These are phyloP conservation scores for Diorhabda carinulata DNA, from an alignment of 1,140 invertebrate genomes.

Conservation along the genomic window DNA sequence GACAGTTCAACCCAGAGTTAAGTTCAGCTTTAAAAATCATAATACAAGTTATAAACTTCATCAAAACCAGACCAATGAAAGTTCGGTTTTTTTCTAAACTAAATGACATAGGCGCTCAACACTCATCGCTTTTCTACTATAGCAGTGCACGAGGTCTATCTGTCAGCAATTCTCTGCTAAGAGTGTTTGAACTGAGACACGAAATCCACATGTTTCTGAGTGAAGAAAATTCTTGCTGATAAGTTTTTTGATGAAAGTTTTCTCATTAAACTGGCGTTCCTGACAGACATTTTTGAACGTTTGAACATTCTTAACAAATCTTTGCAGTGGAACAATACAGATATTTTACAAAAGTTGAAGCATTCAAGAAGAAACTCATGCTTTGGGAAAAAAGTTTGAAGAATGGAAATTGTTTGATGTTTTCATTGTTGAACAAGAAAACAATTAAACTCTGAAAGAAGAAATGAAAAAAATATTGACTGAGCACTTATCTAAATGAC, in stretches of 20 bases:
- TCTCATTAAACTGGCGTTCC: too few relatives aligned
- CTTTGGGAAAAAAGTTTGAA: neutral
- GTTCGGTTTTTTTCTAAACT: slow-evolving; percentile 21
- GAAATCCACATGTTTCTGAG: slow-evolving; percentile 28
- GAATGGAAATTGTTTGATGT: slow-evolving; percentile 5
- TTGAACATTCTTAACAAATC: slow-evolving; percentile 5
- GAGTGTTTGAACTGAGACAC: slow-evolving; percentile 26
- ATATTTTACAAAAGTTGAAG: slow-evolving; percentile 6
- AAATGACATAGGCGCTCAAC: slow-evolving; percentile 26
- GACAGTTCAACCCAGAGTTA: slow-evolving; percentile 12
- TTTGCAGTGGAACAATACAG: neutral
- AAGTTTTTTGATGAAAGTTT: neutral
- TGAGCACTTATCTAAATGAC: neutral
- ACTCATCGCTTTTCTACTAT: slow-evolving; percentile 23
- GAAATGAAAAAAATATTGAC: neutral
- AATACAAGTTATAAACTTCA: slow-evolving; percentile 28
- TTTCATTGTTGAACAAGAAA: neutral
- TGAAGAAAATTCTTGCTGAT: slow-evolving; percentile 9
- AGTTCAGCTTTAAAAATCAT: slow-evolving; percentile 18
- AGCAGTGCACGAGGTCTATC: slow-evolving; percentile 17
- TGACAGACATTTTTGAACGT: neutral
- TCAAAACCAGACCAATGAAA: slow-evolving; percentile 25
- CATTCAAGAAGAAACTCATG: neutral
- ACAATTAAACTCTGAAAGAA: neutral
- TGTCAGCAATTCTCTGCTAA: slow-evolving; percentile 19